phyloP scores from a whole-genome alignment of 2,797 vertebrate genomes.

The Buphagus erythrorhynchus region DNA sequence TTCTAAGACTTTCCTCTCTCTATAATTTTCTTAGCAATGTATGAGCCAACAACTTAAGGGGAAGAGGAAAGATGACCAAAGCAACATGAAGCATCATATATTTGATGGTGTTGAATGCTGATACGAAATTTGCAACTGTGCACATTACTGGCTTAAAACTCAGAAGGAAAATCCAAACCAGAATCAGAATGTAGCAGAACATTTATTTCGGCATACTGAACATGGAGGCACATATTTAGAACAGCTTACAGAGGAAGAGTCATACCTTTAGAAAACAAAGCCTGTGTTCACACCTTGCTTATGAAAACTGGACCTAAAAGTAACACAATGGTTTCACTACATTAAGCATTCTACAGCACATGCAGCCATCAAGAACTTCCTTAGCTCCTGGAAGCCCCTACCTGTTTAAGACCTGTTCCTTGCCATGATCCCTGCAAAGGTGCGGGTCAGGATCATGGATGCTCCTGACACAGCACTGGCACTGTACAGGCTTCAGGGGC shows the following conservation, averaged over 20 bases:
- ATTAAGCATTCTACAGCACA: background rate
- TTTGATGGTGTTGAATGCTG: background rate
- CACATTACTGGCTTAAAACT: background rate
- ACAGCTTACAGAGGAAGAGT: slow-evolving; percentile 33
- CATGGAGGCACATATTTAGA: background rate
- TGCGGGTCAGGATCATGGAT: background rate
- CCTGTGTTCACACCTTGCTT: background rate
- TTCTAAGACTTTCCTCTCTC: background rate
- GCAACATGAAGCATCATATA: background rate
- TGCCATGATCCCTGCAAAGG: background rate
- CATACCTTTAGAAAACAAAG: slow-evolving; percentile 45
- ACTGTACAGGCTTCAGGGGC: background rate
- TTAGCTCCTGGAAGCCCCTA: background rate
- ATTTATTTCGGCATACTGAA: slow-evolving; percentile 47
- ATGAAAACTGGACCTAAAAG: slow-evolving; percentile 37
- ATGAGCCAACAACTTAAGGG: background rate
- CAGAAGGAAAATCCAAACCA: background rate
- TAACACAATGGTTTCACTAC: background rate
- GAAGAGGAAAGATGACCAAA: background rate
- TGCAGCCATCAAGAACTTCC: background rate
- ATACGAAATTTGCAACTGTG: background rate
- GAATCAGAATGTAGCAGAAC: slow-evolving; percentile 24
- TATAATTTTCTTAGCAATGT: background rate
- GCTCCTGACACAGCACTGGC: background rate
- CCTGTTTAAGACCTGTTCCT: background rate